Evolutionary conservation across 2,888 invertebrate genomes (phyloP), one percentile per base, ranked within the genome.

Genomic region (Drosophila flavopinicola): DNA sequence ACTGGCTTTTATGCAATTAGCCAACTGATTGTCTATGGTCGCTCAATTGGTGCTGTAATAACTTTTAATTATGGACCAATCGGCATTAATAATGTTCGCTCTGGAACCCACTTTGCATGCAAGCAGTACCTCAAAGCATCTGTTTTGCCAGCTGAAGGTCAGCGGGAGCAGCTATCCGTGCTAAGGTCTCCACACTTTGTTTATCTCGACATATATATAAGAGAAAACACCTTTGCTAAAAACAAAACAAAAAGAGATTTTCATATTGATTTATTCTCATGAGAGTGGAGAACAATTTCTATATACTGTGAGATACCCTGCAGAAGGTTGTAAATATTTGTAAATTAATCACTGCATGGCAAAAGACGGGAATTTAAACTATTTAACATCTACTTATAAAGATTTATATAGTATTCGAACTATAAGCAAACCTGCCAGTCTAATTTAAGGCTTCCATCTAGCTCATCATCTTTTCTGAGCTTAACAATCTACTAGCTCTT

Each of bases 11-110:
- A 52, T 66, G 57, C 60, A 73, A 73, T 66, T 60, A 57, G 23
- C 37, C 63, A 49, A 32, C 37, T 63, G 42, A 70, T 78, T 79
- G 63, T 52, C 54, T 76, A 57, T 76, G 38, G 59, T 39, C n/a
- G n/a, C n/a, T n/a, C 83, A 85, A 83, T 83, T 64, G 66, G 76
- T 78, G 80, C 72, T 61, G 72, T 83, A 85, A 80, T 83, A 75
- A 68, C 66, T 65, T 78, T 72, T 80, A 79, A 85, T 87, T 87
- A 79, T 87, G 83, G 83, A 57, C 56, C 58, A 73, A 47, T 71
- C 57, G 76, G 61, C 78, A 72, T 60, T 60, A 75, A 61, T 47
- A 72, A 58, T 66, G 66, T 56, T 72, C 64, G 66, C 52, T 72
- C 64, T 85, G 61, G 64, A 74, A 49, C 38, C 41, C 30, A 35